Conservation (phyloP, 2,888 invertebrate genomes). For the Cryptophagus acutangulus region DNA sequence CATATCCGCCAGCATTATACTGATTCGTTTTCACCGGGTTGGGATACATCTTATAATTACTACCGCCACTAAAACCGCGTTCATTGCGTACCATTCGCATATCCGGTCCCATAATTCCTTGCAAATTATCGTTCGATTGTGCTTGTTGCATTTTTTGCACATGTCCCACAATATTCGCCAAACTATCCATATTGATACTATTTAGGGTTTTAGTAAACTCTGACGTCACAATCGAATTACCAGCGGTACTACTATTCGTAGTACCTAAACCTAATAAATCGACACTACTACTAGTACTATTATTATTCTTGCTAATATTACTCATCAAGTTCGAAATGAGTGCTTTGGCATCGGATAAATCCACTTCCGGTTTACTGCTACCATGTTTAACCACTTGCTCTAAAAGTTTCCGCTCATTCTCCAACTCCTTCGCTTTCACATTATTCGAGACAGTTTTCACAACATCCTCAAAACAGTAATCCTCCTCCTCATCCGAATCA, state of each 20-base stretch:
- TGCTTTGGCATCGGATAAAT: constrained; percentile 55
- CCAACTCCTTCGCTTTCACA: constrained; percentile 61
- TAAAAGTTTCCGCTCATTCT: constrained; percentile 39
- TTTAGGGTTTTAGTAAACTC: constrained; percentile 31
- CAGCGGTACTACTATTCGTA: not conserved
- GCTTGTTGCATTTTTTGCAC: constrained; percentile 25
- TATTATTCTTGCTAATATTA: constrained; percentile 28
- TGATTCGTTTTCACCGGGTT: too few relatives aligned
- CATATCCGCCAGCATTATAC: too few relatives aligned
- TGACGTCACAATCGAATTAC: constrained; percentile 7
- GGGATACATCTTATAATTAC: too few relatives aligned
- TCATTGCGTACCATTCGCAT: too few relatives aligned
- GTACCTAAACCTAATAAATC: constrained; percentile 25
- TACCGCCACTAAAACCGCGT: too few relatives aligned
- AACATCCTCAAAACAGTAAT: constrained; percentile 80
- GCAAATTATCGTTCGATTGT: constrained; percentile 1
- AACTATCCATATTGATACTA: constrained; percentile 34
- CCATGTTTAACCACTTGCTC: constrained; percentile 35
- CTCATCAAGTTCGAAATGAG: constrained; percentile 62
- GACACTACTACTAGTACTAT: constrained; percentile 12
- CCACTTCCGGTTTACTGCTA: constrained; percentile 35
- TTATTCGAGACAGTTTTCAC: constrained; percentile 72
- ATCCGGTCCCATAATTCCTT: not conserved
- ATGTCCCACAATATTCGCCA: constrained; percentile 37
- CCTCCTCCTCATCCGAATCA: constrained; percentile 65